Percentiles rank a stretch among this genome's conserved stretches.
phyloP scores from a whole-genome alignment of 2,113 vertebrate genomes.

The Dipodomys ordii region DNA sequence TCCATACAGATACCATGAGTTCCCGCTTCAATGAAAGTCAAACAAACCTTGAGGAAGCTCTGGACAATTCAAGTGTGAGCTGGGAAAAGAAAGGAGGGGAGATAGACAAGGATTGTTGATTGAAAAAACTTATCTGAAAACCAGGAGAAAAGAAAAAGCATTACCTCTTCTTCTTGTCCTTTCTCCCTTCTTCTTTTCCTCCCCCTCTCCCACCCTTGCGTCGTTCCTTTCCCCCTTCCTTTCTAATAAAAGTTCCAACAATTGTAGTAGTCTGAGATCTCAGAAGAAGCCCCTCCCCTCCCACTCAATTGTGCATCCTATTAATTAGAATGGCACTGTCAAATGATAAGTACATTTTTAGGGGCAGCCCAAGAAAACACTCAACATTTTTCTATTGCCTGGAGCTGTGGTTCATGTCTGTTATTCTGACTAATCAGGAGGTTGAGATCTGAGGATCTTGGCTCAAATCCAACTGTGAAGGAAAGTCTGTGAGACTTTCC shows the following conservation, averaged over 20 bases:
- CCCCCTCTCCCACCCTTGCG: neutral
- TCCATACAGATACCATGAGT: neutral
- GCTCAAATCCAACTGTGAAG: too few relatives aligned
- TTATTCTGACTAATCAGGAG: too few relatives aligned
- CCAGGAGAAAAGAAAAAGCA: neutral
- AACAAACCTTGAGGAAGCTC: conserved; percentile 8
- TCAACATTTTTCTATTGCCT: neutral
- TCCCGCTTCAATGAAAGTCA: neutral
- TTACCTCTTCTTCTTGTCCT: neutral
- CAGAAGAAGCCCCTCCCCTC: neutral
- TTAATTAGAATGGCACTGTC: neutral
- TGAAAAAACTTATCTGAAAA: conserved; percentile 11
- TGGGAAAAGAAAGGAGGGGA: neutral
- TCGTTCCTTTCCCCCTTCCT: neutral
- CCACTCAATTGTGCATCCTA: neutral
- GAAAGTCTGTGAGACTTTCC: too few relatives aligned
- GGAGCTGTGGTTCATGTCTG: too few relatives aligned
- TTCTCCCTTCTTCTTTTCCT: neutral
- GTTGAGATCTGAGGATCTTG: too few relatives aligned
- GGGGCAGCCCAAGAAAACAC: conserved; percentile 2
- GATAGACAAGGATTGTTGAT: neutral
- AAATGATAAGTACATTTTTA: neutral
- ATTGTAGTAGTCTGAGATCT: neutral
- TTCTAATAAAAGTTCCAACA: neutral
- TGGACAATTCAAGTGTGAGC: neutral